Evolutionary conservation across 2,888 invertebrate genomes (phyloP), one percentile per base, ranked within the genome.

Genomic region (Clistopyga incitator): DNA sequence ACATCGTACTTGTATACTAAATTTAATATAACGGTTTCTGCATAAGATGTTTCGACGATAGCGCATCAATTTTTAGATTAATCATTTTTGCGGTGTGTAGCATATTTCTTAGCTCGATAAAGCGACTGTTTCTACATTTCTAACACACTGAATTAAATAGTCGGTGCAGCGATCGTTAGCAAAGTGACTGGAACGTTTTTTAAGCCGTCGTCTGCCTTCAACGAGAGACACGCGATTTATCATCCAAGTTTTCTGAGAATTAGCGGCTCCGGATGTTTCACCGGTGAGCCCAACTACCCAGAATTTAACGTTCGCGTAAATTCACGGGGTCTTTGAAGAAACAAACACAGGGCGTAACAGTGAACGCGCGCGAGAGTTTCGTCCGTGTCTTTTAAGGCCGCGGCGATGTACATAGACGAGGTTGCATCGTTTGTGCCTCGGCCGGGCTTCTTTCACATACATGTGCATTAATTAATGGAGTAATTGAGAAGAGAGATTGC

Each of bases 281-380:
- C 18, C 74, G 61, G 45, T 50, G 50, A 47, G 45, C 59, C 68
- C 68, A 64, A 70, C 23, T 84, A 84, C 84, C 45, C 71, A 81
- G 85, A 85, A 86, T 80, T 84, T 64, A 76, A 83, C 65, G 78
- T 71, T 72, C 71, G 70, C 38, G 76, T 45, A 52, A 82, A 82
- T 70, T 70, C 74, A 74, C 78, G 78, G 81, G 82, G 84, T 78
- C 78, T 87, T 86, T 87, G 82, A 86, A 86, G 84, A 86, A 87
- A 87, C 86, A 87, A 87, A 79, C 72, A 79, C 34, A 45, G 78
- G 68, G 61, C 34, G 20, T 29, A 64, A 64, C 20, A 77, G 56
- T 56, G 67, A 79, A 80, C 75, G 81, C 84, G 75, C 59, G 59
- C 83, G 78, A 82, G 79, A 81, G 81, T 83, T 80, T 84, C 72